Conservation (phyloP, 2,888 invertebrate genomes). For the Endotricha flammealis region DNA sequence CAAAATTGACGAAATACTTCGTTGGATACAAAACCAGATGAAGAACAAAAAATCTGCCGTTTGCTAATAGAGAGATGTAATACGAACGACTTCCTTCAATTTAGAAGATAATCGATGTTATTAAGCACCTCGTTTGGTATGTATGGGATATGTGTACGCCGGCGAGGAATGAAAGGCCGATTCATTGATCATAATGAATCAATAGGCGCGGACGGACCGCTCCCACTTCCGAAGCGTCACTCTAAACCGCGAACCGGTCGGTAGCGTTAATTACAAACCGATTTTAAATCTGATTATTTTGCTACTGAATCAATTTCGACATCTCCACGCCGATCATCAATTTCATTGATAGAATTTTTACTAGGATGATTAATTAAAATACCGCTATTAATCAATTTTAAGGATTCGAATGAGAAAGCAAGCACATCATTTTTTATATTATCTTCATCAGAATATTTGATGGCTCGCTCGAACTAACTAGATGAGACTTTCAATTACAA, state of each 20-base stretch:
- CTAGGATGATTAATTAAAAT: slow-evolving; percentile 54
- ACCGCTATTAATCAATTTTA: slow-evolving; percentile 42
- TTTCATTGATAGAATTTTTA: slow-evolving; percentile 56
- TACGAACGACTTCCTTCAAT: slow-evolving; percentile 46
- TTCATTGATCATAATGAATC: slow-evolving; percentile 73
- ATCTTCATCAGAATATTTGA: too few species aligned
- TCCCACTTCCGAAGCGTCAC: slow-evolving; percentile 57
- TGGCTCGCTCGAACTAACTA: too few species aligned
- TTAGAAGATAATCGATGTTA: slow-evolving; percentile 52
- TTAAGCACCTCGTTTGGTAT: slow-evolving; percentile 43
- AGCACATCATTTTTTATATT: slow-evolving; percentile 13
- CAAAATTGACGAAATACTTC: slow-evolving; percentile 6
- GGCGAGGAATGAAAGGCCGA: slow-evolving; percentile 56
- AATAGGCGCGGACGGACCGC: slow-evolving; percentile 44
- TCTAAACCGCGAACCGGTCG: slow-evolving; percentile 55
- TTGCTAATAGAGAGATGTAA: slow-evolving; percentile 43
- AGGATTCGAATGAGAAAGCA: slow-evolving; percentile 22
- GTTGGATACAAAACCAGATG: slow-evolving; percentile 8
- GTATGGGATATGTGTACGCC: slow-evolving; percentile 43
- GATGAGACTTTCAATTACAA: too few species aligned
- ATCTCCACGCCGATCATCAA: slow-evolving; percentile 53
- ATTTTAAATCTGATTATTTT: slow-evolving; percentile 66
- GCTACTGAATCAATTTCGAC: slow-evolving; percentile 65
- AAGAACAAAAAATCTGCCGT: slow-evolving; percentile 15
- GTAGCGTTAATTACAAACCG: slow-evolving; percentile 66